Conservation (phyloP, 2,797 vertebrate species). For the Cheirogaleus major region DNA sequence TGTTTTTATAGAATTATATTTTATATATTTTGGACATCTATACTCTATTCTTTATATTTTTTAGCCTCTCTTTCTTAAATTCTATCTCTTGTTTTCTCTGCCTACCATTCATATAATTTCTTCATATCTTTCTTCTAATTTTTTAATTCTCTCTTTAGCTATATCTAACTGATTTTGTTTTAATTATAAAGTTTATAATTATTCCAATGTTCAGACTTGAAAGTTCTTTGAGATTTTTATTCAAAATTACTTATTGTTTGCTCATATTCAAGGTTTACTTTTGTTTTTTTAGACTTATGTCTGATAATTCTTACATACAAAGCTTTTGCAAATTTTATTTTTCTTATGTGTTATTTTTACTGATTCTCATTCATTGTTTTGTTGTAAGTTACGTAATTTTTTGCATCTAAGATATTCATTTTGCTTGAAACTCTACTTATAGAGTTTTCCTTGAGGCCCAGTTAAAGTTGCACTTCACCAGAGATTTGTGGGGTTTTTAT, state of each 20-base stretch:
- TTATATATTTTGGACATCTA: not conserved
- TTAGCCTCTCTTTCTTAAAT: not conserved
- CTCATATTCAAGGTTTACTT: not conserved
- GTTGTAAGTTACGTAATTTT: not conserved
- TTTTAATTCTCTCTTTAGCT: not conserved
- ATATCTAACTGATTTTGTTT: not conserved
- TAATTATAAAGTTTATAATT: not conserved
- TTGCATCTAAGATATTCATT: not conserved
- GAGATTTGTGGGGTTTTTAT: not conserved
- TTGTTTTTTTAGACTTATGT: not conserved
- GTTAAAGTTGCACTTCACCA: not conserved
- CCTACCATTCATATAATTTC: not conserved
- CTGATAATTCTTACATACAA: not conserved
- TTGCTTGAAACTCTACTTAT: not conserved
- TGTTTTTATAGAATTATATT: not conserved
- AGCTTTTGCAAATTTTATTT: not conserved
- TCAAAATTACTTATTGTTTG: not conserved
- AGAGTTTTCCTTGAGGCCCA: not conserved
- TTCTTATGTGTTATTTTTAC: not conserved
- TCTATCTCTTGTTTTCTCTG: not conserved
- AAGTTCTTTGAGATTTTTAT: not conserved
- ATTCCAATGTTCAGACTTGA: not conserved
- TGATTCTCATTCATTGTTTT: not conserved
- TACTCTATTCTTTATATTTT: not conserved
- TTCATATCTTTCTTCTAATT: not conserved